Conservation (phyloP, 2,113 vertebrate species). For the Muntiacus muntjak region DNA sequence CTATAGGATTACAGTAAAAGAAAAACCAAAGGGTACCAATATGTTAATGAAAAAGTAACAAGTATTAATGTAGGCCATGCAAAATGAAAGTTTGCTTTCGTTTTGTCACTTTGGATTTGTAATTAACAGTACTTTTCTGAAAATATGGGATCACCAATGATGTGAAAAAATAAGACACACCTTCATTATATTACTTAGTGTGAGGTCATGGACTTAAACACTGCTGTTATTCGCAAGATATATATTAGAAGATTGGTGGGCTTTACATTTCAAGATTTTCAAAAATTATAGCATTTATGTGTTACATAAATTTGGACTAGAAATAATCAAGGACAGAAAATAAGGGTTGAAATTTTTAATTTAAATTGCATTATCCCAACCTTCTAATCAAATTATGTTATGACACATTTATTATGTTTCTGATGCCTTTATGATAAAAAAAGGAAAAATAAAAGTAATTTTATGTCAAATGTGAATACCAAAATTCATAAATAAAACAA, state of each 20-base stretch:
- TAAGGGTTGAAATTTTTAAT: neutral
- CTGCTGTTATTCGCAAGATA: neutral
- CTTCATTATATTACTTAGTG: neutral
- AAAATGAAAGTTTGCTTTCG: neutral
- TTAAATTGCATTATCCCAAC: neutral
- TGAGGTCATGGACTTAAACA: neutral
- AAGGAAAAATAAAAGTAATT: neutral
- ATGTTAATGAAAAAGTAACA: neutral
- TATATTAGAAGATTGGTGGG: neutral
- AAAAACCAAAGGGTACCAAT: neutral
- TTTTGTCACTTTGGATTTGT: neutral
- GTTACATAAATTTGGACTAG: neutral
- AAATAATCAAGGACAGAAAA: neutral
- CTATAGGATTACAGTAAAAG: neutral
- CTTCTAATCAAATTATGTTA: neutral
- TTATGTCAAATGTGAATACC: neutral
- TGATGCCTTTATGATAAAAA: neutral
- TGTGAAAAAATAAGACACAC: neutral
- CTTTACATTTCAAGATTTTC: neutral
- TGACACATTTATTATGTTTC: neutral
- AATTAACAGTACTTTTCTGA: conserved; percentile 1
- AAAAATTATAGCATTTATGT: neutral
- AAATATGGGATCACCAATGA: neutral
- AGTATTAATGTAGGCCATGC: neutral
- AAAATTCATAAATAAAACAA: neutral